Conservation (phyloP, 2,797 vertebrate genomes). For the Gambusia yucatana region DNA sequence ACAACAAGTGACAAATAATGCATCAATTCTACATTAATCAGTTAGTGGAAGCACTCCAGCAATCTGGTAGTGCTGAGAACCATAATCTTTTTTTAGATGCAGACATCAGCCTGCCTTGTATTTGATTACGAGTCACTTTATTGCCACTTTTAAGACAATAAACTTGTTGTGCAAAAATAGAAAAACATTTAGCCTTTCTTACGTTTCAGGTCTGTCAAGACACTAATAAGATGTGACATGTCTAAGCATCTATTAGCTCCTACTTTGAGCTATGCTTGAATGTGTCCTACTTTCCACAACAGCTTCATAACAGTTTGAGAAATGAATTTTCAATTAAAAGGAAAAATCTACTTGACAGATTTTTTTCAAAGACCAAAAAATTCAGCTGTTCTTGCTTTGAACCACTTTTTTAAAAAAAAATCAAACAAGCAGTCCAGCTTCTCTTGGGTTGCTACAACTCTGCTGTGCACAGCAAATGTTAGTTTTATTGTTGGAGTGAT, state of each 20-base stretch:
- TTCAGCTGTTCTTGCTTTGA: background rate
- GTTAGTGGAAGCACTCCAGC: background rate
- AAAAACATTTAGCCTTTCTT: background rate
- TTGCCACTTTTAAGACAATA: background rate
- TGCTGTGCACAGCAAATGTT: constrained; percentile 7
- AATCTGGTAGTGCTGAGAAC: background rate
- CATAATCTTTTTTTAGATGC: background rate
- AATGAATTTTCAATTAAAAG: background rate
- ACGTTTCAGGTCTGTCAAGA: background rate
- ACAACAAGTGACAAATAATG: background rate
- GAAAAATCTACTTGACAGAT: background rate
- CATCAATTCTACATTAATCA: constrained; percentile 1
- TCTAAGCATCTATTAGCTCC: background rate
- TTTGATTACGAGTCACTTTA: background rate
- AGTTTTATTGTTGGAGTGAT: background rate
- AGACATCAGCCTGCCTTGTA: background rate
- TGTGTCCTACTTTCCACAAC: background rate
- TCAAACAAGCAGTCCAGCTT: background rate
- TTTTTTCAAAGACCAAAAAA: background rate
- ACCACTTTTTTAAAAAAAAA: background rate
- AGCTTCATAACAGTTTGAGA: background rate
- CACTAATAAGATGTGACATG: background rate
- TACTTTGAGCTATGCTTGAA: background rate
- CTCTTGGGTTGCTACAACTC: background rate
- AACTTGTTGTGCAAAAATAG: background rate